These are phyloP conservation scores for Goniozus legneri DNA, from an alignment of 1,140 invertebrate genomes.

Conservation along the genomic window DNA sequence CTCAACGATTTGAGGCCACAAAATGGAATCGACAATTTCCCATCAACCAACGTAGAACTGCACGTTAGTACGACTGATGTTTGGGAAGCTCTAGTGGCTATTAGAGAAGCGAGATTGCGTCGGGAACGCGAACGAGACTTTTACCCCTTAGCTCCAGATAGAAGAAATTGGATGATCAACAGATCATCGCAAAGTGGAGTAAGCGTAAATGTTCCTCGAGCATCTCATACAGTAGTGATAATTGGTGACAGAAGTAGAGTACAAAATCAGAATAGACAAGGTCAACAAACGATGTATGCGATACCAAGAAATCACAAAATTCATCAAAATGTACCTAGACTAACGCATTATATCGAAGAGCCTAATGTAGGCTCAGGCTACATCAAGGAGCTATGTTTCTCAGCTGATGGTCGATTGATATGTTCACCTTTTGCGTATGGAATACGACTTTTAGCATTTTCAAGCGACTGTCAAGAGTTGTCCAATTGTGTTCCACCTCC, in stretches of 20 bases:
- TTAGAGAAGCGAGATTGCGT: constrained; percentile 61
- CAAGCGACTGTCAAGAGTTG: constrained; percentile 73
- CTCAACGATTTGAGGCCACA: constrained; percentile 27
- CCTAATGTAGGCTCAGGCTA: constrained; percentile 84
- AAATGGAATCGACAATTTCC: constrained; percentile 34
- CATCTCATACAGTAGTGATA: constrained; percentile 47
- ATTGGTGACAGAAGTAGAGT: constrained; percentile 38
- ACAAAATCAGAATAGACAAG: constrained; percentile 35
- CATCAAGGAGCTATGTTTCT: constrained; percentile 86
- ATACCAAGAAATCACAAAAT: constrained; percentile 57
- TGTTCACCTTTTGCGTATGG: constrained; percentile 87
- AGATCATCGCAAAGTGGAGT: constrained; percentile 28
- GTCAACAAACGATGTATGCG: constrained; percentile 40
- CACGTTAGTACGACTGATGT: constrained; percentile 58
- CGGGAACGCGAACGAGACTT: constrained; percentile 49
- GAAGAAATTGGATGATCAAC: constrained; percentile 23
- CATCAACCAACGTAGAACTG: constrained; percentile 44
- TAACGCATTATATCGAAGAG: constrained; percentile 84
- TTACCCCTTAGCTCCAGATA: constrained; percentile 14
- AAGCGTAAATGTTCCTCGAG: constrained; percentile 33
- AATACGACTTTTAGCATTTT: constrained; percentile 77
- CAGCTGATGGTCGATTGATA: constrained; percentile 80
- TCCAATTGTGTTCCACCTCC: constrained; percentile 62
- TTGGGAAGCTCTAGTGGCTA: constrained; percentile 65
- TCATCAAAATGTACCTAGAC: constrained; percentile 69